Conservation (phyloP, 2,797 vertebrate genomes). For the Siniperca obscura region DNA sequence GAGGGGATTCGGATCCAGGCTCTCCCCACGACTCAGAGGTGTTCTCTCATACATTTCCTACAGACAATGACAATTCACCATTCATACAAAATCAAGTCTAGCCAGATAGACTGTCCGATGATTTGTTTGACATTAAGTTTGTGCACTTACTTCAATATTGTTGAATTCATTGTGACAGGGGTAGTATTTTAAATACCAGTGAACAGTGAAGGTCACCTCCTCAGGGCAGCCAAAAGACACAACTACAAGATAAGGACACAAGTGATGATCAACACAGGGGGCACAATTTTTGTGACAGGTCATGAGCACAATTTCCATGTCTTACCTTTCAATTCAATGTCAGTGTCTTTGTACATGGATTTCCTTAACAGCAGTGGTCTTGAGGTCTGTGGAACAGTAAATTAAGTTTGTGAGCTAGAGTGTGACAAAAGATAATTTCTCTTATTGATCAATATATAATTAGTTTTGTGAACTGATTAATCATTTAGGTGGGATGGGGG, state of each 20-base stretch:
- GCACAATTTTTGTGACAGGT: not conserved
- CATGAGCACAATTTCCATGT: slow-evolving; percentile 1
- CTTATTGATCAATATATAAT: not conserved
- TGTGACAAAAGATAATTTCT: not conserved
- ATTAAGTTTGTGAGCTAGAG: slow-evolving; percentile 8
- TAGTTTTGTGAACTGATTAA: not conserved
- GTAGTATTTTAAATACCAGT: slow-evolving; percentile 89
- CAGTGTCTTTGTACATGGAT: slow-evolving; percentile 90
- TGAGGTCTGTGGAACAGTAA: slow-evolving; percentile 81
- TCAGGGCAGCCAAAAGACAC: slow-evolving; percentile 81
- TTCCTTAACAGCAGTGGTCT: slow-evolving; percentile 87
- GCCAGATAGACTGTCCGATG: not conserved
- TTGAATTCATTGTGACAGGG: slow-evolving; percentile 89
- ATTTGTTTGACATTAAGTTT: not conserved
- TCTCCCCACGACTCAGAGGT: slow-evolving; percentile 61
- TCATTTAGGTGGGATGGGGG: not conserved
- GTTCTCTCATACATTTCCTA: slow-evolving; percentile 86
- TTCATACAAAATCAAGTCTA: not conserved
- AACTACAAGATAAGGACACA: slow-evolving; percentile 79
- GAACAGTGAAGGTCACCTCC: slow-evolving; percentile 82
- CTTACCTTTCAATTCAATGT: slow-evolving; percentile 89
- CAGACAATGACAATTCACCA: slow-evolving; percentile 26
- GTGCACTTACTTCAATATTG: slow-evolving; percentile 88
- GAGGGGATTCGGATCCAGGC: slow-evolving; percentile 80
- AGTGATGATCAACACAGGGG: not conserved